Evolutionary conservation across 1,140 invertebrate species (phyloP), one percentile per base, ranked within the genome.

Genomic region (Heliconius hewitsoni): DNA sequence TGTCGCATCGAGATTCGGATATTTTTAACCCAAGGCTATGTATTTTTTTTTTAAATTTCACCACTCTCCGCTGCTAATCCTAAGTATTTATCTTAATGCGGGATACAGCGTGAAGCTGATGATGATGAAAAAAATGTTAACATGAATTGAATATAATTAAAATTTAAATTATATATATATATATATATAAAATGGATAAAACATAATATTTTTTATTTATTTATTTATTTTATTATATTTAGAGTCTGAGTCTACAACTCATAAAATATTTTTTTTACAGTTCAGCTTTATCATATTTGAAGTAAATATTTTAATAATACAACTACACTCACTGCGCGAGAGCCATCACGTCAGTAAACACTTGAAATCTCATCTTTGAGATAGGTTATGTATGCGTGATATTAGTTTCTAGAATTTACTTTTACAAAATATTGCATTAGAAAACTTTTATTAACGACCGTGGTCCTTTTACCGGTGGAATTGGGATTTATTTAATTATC

Each of bases 361-460:
- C 57, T 66, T 30, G 23, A 66, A 27, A 66, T 0, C 60, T 66
- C 60, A 66, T 66, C 60, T 66, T 27, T 30, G 11, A 66, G 23
- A 66, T 66, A 66, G 23, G 60, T 66, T 66, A 66, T 66, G 27
- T 66, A 66, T 66, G 60, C 60, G 27, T 66, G 13, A 66, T 16
- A 66, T 66, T 66, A 66, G 60, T 66, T 66, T 66, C 60, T 27
- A 66, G 60, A 66, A 66, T 27, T 66, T 66, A 66, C 57, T 27
- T 30, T 66, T 27, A 11, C 9, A 66, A 23, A 57, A 16, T 30
- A 30, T 66, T 66, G 60, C 9, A 27, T 66, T 27, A 66, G 2
- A 13, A 66, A 66, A 30, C 3, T 66, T 66, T 30, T 66, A 66
- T 66, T 27, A 27, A 30, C 9, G 8, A 60, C 3, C 18, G 55